These are phyloP conservation scores for Salticus scenicus DNA, from an alignment of 2,888 invertebrate species.

Conservation along the genomic window DNA sequence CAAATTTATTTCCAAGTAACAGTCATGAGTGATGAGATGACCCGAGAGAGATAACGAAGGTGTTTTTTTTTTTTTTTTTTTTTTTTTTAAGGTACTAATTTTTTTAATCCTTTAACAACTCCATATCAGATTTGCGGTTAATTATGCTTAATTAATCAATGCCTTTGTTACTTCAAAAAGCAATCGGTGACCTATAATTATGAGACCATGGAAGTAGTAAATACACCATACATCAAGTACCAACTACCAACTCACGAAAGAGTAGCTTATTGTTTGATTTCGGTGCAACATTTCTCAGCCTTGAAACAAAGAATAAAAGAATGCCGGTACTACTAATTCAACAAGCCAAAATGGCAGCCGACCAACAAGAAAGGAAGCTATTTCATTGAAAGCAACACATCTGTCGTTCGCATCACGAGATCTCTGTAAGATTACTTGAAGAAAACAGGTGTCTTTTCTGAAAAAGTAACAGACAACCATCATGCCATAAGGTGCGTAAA, in stretches of 20 bases:
- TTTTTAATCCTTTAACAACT: not conserved
- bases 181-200: not conserved
- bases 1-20: no score
- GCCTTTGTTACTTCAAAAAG: not conserved
- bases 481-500: no score
- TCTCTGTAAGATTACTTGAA: not conserved
- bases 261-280: no score
- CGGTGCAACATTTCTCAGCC: not conserved
- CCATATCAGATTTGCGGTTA: not conserved
- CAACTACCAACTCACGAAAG: no score
- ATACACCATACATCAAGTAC: no score
- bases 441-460: not conserved
- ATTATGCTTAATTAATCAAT: not conserved
- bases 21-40: not conserved
- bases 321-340: no score
- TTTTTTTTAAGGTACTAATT: not conserved
- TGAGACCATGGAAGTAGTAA: not conserved
- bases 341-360: not conserved
- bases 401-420: not conserved
- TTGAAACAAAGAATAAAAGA: not conserved
- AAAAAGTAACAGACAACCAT: no score
- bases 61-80: no score
- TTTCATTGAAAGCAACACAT: constrained; percentile 5
- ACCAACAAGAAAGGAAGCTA: not conserved
- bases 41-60: no score